Evolutionary conservation across 1,140 invertebrate genomes (phyloP).

Genomic region (Elysia chlorotica): DNA sequence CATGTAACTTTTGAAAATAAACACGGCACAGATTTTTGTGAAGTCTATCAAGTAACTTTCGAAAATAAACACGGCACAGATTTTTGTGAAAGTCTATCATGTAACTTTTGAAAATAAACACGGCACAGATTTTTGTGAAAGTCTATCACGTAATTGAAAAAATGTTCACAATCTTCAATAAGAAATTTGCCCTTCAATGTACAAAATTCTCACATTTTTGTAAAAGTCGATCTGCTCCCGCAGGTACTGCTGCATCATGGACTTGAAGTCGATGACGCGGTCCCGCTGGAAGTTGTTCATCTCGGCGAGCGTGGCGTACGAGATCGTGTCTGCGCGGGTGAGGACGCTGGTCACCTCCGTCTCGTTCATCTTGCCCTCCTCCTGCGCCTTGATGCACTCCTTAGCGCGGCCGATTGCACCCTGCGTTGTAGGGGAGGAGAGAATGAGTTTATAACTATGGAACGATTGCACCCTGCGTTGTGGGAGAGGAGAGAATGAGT

Average conservation of each 20-base stretch:
- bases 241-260: slow-evolving; percentile 84
- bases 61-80: background rate
- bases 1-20: background rate
- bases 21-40: background rate
- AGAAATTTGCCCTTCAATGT: background rate
- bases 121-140: background rate
- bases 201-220: slow-evolving; percentile 69
- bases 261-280: slow-evolving; percentile 83
- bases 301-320: slow-evolving; percentile 90
- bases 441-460: too few relatives aligned
- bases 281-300: slow-evolving; percentile 90
- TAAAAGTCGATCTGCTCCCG: slow-evolving; percentile 91
- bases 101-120: background rate
- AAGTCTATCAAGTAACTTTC: background rate
- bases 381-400: slow-evolving; percentile 82
- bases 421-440: slow-evolving; percentile 62
- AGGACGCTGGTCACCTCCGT: slow-evolving; percentile 79
- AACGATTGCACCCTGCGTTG: slow-evolving; percentile 75
- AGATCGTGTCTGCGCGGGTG: slow-evolving; percentile 84
- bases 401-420: slow-evolving; percentile 84
- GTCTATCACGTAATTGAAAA: background rate
- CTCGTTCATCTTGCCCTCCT: slow-evolving; percentile 82
- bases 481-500: too few relatives aligned
- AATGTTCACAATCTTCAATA: background rate
- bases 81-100: background rate